phyloP scores from a whole-genome alignment of 92 coral and sea anemone genomes.

The Porites cylindrica region DNA sequence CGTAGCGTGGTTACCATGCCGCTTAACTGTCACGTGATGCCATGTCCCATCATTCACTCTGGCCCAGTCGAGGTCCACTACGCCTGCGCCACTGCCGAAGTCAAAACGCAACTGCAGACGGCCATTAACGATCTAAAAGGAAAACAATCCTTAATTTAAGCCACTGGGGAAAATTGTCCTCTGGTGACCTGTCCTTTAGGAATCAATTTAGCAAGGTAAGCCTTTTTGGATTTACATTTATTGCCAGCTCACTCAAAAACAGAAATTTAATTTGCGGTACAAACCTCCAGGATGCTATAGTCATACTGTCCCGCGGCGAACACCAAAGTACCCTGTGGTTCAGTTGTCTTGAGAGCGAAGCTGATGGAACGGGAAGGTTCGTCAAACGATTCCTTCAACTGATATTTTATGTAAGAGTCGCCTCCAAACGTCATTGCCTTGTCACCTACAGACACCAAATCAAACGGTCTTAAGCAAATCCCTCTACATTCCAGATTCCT shows the following conservation, averaged over 20 bases:
- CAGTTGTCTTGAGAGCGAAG: conserved; percentile 89
- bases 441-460: conserved; percentile 51
- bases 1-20: conserved; percentile 98
- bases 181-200: not conserved
- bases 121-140: conserved; percentile 88
- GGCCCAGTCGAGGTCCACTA: conserved; percentile 89
- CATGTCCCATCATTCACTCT: conserved; percentile 90
- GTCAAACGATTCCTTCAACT: conserved; percentile 79
- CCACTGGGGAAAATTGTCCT: not conserved
- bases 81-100: conserved; percentile 97
- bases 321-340: conserved; percentile 93
- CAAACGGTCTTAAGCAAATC: not conserved
- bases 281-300: conserved; percentile 95
- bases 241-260: not conserved
- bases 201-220: not conserved
- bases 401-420: conserved; percentile 83
- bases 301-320: conserved; percentile 95
- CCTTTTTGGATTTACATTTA: not conserved
- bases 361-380: conserved; percentile 93
- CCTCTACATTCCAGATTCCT: no score
- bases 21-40: conserved; percentile 94
- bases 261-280: not conserved
- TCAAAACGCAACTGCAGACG: conserved; percentile 94
- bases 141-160: not conserved
- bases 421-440: conserved; percentile 83